Evolutionary conservation across 2,113 vertebrate genomes (phyloP).

Genomic region (Mirza zaza): DNA sequence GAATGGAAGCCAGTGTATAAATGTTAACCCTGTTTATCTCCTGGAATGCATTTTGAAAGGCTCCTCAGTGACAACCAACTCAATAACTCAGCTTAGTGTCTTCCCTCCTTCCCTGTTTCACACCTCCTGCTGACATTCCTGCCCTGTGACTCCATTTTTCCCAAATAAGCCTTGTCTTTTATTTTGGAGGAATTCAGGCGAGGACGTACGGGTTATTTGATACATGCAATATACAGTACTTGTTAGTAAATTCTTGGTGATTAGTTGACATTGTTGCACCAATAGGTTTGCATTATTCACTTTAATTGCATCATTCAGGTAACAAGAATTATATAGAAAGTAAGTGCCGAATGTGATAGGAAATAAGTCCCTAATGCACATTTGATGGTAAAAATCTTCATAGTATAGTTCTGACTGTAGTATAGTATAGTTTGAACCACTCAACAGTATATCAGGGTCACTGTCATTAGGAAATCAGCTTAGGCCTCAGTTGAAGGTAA

Average conservation of each 20-base stretch:
- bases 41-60: not conserved
- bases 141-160: not conserved
- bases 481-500: not conserved
- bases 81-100: not conserved
- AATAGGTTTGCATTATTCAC: not conserved
- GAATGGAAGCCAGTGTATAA: not conserved
- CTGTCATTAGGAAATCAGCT: not conserved
- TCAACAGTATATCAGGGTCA: not conserved
- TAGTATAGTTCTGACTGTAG: not conserved
- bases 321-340: not conserved
- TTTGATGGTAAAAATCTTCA: not conserved
- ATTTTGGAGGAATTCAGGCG: not conserved
- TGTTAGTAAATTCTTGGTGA: constrained; percentile 4
- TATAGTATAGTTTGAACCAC: not conserved
- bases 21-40: not conserved
- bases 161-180: not conserved
- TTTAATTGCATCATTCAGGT: not conserved
- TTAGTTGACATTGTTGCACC: not conserved
- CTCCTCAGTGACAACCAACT: not conserved
- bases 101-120: not conserved
- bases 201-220: not conserved
- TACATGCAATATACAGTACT: not conserved
- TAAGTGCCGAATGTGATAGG: not conserved
- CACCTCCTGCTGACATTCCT: not conserved
- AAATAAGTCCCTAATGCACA: not conserved